Percentiles rank a stretch among this genome's conserved stretches.
phyloP scores from a whole-genome alignment of 2,888 invertebrate species.

The Drosophila koepferae region DNA sequence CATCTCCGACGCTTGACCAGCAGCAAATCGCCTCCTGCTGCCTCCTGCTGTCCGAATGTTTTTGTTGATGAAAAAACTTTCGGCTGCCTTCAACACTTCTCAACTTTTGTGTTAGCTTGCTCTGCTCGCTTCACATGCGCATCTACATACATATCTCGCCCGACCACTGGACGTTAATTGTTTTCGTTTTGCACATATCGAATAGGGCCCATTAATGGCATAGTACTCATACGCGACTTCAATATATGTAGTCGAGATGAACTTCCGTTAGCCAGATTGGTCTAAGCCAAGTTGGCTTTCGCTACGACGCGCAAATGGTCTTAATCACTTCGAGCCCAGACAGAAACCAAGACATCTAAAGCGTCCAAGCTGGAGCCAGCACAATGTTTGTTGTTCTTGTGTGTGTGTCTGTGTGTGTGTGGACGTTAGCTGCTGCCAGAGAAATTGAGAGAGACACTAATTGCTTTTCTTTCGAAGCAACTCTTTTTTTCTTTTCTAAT shows the following conservation, averaged over 20 bases:
- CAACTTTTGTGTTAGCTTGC: conserved; percentile 71
- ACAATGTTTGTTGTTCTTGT: conserved; percentile 40
- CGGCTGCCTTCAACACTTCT: conserved; percentile 76
- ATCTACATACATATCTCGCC: conserved; percentile 25
- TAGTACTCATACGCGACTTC: conserved; percentile 65
- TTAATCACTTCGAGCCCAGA: conserved; percentile 68
- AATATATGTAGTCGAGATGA: conserved; percentile 70
- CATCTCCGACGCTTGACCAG: conserved; percentile 67
- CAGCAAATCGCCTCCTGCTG: conserved; percentile 55
- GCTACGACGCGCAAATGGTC: conserved; percentile 67
- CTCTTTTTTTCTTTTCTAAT: conserved; percentile 78
- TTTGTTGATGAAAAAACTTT: conserved; percentile 81
- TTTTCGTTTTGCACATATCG: conserved; percentile 78
- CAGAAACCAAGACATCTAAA: background rate
- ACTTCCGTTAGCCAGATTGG: conserved; percentile 64
- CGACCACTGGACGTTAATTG: conserved; percentile 77
- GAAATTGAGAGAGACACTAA: conserved; percentile 82
- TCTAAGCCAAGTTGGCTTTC: conserved; percentile 40
- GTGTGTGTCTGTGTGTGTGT: conserved; percentile 30
- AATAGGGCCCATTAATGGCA: conserved; percentile 70
- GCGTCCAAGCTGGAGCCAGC: conserved; percentile 27
- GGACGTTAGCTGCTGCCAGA: conserved; percentile 55
- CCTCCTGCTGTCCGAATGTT: conserved; percentile 57
- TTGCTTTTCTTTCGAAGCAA: conserved; percentile 77
- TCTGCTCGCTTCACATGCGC: conserved; percentile 31